These are phyloP conservation scores for Microtus montanus DNA, from an alignment of 2,113 vertebrate species.

Conservation along the genomic window DNA sequence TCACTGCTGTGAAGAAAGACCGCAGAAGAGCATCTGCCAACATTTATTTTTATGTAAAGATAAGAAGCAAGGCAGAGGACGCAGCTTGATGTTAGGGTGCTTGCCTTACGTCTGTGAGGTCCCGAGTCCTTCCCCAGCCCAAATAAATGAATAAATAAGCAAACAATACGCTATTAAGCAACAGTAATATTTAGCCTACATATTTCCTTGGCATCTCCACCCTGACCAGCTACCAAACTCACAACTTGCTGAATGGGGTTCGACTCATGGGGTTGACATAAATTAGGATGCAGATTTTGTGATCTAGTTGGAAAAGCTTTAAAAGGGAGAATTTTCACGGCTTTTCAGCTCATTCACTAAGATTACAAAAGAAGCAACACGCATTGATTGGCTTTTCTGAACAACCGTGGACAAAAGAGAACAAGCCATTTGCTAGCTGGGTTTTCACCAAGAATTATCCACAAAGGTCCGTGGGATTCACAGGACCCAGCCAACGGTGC, in stretches of 20 bases:
- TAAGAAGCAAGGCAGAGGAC: background rate
- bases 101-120: background rate
- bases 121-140: background rate
- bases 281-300: background rate
- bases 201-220: background rate
- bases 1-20: background rate
- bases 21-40: conserved; percentile 13
- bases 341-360: conserved; percentile 17
- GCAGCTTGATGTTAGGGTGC: background rate
- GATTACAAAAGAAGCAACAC: background rate
- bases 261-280: background rate
- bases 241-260: background rate
- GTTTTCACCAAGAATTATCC: background rate
- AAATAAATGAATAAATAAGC: background rate
- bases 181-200: background rate
- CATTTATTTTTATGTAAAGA: conserved; percentile 20
- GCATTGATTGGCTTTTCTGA: background rate
- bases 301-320: conserved; percentile 14
- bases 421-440: background rate
- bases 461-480: background rate
- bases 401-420: background rate
- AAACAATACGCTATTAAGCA: background rate
- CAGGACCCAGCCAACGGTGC: background rate
- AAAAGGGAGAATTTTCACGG: background rate
- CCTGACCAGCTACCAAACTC: background rate